Conservation (phyloP, 2,797 vertebrate genomes). For the Choloepus didactylus region DNA sequence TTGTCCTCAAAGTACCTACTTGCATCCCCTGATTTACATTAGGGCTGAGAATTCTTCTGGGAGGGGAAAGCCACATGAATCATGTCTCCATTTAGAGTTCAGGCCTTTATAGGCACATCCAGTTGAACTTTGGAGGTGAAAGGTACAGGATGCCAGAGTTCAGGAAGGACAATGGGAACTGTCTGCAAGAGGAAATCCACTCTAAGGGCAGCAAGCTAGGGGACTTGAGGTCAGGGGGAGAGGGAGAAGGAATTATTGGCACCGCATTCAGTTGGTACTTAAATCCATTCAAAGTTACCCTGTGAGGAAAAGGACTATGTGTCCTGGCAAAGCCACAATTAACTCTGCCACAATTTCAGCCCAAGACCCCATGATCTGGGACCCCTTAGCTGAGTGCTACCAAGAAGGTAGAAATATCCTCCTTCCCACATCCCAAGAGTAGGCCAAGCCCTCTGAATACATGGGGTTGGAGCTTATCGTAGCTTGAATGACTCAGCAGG, state of each 20-base stretch:
- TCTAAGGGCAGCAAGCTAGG: background rate
- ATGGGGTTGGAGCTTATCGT: background rate
- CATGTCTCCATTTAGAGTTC: background rate
- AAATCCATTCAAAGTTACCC: background rate
- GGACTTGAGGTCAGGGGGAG: too few relatives aligned
- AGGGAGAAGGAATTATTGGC: background rate
- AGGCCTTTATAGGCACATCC: background rate
- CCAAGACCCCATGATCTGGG: background rate
- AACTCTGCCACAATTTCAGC: background rate
- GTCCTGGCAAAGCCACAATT: background rate
- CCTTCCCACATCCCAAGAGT: background rate
- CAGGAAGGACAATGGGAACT: background rate
- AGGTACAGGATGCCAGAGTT: background rate
- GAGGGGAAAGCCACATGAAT: background rate
- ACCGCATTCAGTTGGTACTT: background rate
- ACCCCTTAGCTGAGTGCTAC: background rate
- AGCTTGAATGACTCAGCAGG: background rate
- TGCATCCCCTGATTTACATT: background rate
- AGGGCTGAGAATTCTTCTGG: background rate
- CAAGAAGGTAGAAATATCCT: background rate
- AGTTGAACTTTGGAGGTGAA: background rate
- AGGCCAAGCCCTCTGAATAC: background rate
- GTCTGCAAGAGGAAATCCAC: constrained; percentile 23
- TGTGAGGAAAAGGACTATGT: background rate
- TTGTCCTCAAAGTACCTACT: background rate